A percentile compares a stretch with the other conserved stretches of the same genome.
Conservation (phyloP, 2,888 invertebrate species). For the Arge pagana region DNA sequence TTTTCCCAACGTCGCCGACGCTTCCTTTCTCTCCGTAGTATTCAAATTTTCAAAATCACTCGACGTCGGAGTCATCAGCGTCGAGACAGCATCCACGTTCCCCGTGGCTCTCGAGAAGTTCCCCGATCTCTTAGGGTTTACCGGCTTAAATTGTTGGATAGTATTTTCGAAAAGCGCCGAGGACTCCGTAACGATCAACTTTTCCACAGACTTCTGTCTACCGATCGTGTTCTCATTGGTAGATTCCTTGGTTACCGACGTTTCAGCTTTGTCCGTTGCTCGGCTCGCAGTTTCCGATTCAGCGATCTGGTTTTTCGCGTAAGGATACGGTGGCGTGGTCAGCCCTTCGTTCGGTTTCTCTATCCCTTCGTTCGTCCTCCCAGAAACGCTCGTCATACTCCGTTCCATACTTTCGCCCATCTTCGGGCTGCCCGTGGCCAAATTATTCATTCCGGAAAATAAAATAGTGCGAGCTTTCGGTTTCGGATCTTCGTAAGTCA, state of each 20-base stretch:
- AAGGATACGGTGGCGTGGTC: conserved; percentile 41
- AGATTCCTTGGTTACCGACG: conserved; percentile 37
- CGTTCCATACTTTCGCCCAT: neutral
- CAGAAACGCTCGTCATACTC: neutral
- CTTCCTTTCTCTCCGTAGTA: conserved; percentile 20
- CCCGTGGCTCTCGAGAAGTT: conserved; percentile 24
- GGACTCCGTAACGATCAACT: conserved; percentile 41
- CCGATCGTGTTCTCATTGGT: conserved; percentile 47
- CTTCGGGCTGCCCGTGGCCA: conserved; percentile 20
- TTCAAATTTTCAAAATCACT: too few relatives aligned
- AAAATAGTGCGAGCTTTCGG: conserved; percentile 43
- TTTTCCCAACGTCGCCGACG: conserved; percentile 33
- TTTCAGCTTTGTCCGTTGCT: conserved; percentile 2
- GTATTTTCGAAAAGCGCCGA: conserved; percentile 44
- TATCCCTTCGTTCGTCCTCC: neutral
- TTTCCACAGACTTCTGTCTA: conserved; percentile 33
- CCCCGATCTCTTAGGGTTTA: conserved; percentile 35
- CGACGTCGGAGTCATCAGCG: conserved; percentile 8
- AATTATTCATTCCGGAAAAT: conserved; percentile 37
- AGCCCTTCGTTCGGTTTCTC: conserved; percentile 8
- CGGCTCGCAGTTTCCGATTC: neutral
- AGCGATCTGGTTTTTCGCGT: conserved; percentile 15
- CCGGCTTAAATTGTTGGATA: conserved; percentile 42
- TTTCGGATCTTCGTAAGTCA: conserved; percentile 6
- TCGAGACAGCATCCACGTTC: conserved; percentile 8